Percentiles rank a stretch among this genome's conserved stretches.
phyloP scores from a whole-genome alignment of 2,888 invertebrate species.

The Augochlorella aurata region DNA sequence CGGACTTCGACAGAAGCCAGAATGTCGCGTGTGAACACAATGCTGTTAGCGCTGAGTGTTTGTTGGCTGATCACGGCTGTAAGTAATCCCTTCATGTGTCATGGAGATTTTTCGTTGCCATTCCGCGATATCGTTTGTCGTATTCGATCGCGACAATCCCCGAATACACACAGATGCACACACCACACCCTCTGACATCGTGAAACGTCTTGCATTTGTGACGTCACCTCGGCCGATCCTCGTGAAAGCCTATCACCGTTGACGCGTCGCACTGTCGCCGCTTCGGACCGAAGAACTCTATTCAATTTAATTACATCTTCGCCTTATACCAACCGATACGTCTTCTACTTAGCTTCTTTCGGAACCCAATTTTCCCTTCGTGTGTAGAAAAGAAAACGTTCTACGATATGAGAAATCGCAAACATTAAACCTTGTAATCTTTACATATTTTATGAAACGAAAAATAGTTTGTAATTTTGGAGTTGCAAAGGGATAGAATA shows the following conservation, averaged over 20 bases:
- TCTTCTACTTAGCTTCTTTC: conserved; percentile 2
- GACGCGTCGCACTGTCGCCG: conserved; percentile 12
- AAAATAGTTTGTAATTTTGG: too few species aligned
- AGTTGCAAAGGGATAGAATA: too few species aligned
- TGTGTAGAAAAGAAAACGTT: not conserved
- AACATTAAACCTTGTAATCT: too few species aligned
- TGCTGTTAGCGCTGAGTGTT: conserved; percentile 48
- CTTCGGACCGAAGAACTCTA: conserved; percentile 45
- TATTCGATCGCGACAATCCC: not conserved
- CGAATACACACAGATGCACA: not conserved
- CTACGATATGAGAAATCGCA: too few species aligned
- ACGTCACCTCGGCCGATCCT: conserved; percentile 70
- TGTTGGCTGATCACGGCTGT: conserved; percentile 45
- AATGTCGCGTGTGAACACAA: conserved; percentile 37
- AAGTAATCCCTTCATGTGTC: conserved; percentile 33
- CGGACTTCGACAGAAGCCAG: conserved; percentile 49
- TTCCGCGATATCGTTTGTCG: not conserved
- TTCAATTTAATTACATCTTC: conserved; percentile 72
- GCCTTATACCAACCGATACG: conserved; percentile 22
- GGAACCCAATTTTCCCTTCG: not conserved
- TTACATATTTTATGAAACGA: too few species aligned
- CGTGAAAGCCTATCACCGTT: conserved; percentile 66
- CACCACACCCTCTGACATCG: conserved; percentile 55
- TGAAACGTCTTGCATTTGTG: conserved; percentile 46
- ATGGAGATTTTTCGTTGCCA: not conserved